Base-by-base conservation (phyloP, 92 coral and sea anemone species). In the Umimayanthus kanabou region DNA sequence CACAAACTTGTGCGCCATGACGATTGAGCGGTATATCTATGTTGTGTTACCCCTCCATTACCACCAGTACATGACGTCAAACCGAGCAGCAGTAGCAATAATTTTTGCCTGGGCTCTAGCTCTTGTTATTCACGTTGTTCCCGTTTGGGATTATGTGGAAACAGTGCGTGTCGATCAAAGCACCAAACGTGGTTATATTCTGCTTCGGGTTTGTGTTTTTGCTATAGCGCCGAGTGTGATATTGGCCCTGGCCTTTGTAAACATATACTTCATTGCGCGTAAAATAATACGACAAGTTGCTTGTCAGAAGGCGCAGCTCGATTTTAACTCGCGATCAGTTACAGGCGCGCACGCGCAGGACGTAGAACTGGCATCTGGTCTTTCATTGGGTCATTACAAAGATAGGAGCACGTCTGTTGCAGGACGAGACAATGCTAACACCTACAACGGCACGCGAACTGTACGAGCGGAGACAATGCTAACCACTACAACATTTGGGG, bases 171-270 rank as follows among this genome's bases (percentile, higher is more conserved):
- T 83, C 16, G 25, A 28, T 69, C 40, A 6, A 33, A 15, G 28
- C 33, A 50, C 71, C 66, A 83, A 11, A 7, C 87, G 71, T 16
- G 78, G 65, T 29, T 83, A 14, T 70, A 25, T 71, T 45, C 22
- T 70, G 14, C 45, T 83, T 40, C 70, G 79, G 10, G 71, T 83
- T 9, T 70, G 58, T 26, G 40, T 83, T 6, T 83, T 83, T 73
- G 87, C 87, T 4, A 83, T 83, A 83, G 65, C 43, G 14, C 87
- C 87, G 47, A 65, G 87, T 64, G 74, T 83, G 37, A 83, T 73
- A 22, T 45, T 83, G 6, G 87, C 77, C 55, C 22, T 70, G 33
- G 87, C 87, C 67, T 83, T 69, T 47, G 66, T 74, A 15, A 28
- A 73, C 18, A 83, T 83, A 13, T 45, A 43, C 77, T 0, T 69